phyloP scores from a whole-genome alignment of 2,888 invertebrate genomes.

The Metopia argyrocephala region DNA sequence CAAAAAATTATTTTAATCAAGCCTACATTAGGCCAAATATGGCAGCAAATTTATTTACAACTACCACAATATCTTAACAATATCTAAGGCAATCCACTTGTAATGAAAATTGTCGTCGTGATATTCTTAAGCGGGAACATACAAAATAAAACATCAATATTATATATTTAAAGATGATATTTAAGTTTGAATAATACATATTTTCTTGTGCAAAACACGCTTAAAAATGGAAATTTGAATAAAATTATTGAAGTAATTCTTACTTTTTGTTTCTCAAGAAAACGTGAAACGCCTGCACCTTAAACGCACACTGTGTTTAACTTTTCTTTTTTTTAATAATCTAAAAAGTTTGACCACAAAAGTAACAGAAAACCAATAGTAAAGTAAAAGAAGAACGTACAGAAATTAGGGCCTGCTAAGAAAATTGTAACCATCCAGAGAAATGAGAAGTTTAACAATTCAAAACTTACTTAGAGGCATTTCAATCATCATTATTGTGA shows the following conservation, averaged over 20 bases:
- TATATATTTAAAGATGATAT: constrained; percentile 24
- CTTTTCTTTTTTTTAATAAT: background rate
- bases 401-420: background rate
- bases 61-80: background rate
- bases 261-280: too few relatives aligned
- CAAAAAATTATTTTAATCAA: too few relatives aligned
- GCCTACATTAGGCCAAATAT: too few relatives aligned
- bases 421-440: too few relatives aligned
- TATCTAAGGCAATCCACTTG: background rate
- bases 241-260: too few relatives aligned
- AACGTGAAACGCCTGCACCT: background rate
- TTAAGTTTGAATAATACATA: background rate
- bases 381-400: too few relatives aligned
- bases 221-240: background rate
- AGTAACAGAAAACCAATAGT: background rate
- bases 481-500: background rate
- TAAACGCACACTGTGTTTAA: background rate
- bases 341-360: background rate
- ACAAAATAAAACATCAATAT: background rate
- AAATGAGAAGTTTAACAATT: too few relatives aligned
- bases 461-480: too few relatives aligned
- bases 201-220: constrained; percentile 25
- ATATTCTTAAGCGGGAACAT: constrained; percentile 40
- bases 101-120: constrained; percentile 30
- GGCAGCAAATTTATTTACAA: too few relatives aligned